Base-by-base conservation (phyloP, 2,888 invertebrate species). In the Subacronicta megacephala region DNA sequence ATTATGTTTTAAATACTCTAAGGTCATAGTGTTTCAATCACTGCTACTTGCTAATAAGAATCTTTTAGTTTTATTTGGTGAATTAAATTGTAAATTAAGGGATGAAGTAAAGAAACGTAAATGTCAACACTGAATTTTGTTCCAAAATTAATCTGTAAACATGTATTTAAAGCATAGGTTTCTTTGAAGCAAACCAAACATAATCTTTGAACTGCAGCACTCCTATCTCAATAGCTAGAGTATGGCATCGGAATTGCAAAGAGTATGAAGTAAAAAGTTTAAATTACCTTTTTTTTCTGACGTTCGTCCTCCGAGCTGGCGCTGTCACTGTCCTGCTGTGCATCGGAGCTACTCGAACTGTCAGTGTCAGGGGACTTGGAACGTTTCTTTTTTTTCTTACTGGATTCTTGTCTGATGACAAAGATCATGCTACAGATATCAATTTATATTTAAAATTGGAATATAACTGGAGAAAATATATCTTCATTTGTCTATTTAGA, bases 311-410 rank as follows among this genome's bases (percentile, higher is more conserved):
- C 93, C 0, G 92, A 87, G 60, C 82, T 87, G 60, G 67, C 84
- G 45, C 93, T 92, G 23, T 93, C 95, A 6, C 90, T 86, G 70
- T 65, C 63, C 3, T 31, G 93, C 92, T 17, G 92, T 1, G 62
- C 90, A 65, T 89, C 90, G 33, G 88, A 91, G 54, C 92, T 93
- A 72, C 87, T 95, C n/a, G 92, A 93, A 40, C 93, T 92, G 18
- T 93, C 95, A 10, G 90, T 87, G 70, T 94, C 94, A 6, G 93
- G 91, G 23, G 95, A 95, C 53, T 94, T 95, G 35, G 95, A 94
- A 44, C 95, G 95, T 79, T 95, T 95, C 89, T 95, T 95, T 86
- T 95, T 94, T 64, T 94, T 94, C 86, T 94, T 94, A 71, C 87
- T 85, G 6, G 88, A 85, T 42, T 93, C 93, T 85, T 92, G 91